Evolutionary conservation across 2,888 invertebrate genomes (phyloP).

Genomic region (Meandrusa payeni): DNA sequence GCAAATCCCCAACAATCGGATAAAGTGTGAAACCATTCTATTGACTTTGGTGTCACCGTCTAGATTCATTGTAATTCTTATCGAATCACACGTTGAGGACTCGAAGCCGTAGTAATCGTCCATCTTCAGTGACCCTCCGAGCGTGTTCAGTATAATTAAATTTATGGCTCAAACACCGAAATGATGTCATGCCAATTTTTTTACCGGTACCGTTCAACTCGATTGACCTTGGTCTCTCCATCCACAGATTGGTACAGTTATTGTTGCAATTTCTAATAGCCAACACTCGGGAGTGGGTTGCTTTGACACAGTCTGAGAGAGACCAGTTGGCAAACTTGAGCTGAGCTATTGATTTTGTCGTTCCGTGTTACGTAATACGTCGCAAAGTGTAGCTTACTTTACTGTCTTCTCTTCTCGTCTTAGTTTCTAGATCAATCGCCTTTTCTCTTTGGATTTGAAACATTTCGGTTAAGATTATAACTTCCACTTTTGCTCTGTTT

Average conservation of each 20-base stretch:
- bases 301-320: constrained; percentile 15
- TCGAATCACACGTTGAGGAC: not conserved
- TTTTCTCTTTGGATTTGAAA: too few relatives aligned
- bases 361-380: constrained; percentile 1
- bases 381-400: too few relatives aligned
- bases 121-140: constrained; percentile 6
- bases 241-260: constrained; percentile 43
- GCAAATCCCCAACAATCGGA: too few relatives aligned
- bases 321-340: constrained; percentile 14
- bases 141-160: constrained; percentile 27
- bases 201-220: constrained; percentile 36
- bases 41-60: too few relatives aligned
- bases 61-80: not conserved
- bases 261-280: constrained; percentile 45
- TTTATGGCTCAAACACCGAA: constrained; percentile 25
- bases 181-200: constrained; percentile 44
- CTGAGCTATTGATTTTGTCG: constrained; percentile 9
- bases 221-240: constrained; percentile 49
- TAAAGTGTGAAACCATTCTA: too few relatives aligned
- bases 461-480: too few relatives aligned
- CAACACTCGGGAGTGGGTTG: constrained; percentile 41
- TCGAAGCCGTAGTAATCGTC: constrained; percentile 2
- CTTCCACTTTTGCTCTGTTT: too few relatives aligned
- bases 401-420: too few relatives aligned
- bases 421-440: too few relatives aligned